Evolutionary conservation across 2,888 invertebrate genomes (phyloP).

Genomic region (Tiliacea citrago): DNA sequence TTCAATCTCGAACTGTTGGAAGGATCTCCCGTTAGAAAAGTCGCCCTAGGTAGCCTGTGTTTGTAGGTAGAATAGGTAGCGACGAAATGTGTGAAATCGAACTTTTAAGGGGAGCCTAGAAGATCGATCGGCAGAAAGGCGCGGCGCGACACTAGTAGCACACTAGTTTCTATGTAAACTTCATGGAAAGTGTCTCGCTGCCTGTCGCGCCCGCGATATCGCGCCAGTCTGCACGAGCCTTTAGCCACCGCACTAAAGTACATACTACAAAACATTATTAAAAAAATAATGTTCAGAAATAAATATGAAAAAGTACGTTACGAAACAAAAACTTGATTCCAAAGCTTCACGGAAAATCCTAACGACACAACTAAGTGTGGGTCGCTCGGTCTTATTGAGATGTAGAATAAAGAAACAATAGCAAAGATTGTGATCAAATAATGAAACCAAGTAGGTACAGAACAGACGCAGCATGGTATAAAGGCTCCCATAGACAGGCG

Average conservation of each 20-base stretch:
- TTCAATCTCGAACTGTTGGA: background rate
- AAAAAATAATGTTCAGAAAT: slow-evolving; percentile 4
- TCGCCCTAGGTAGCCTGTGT: no score
- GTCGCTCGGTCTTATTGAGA: slow-evolving; percentile 42
- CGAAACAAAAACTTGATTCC: slow-evolving; percentile 16
- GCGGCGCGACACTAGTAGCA: no score
- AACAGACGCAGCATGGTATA: slow-evolving; percentile 3
- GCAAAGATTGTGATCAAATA: slow-evolving; percentile 60
- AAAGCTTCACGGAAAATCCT: slow-evolving; percentile 50
- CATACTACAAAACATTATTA: background rate
- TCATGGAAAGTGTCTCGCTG: no score
- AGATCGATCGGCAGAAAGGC: no score
- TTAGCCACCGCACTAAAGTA: background rate
- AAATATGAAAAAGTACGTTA: background rate
- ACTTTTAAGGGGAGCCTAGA: no score
- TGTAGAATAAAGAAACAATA: slow-evolving; percentile 59
- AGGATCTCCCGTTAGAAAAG: background rate
- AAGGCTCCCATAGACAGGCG: no score
- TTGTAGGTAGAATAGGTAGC: background rate
- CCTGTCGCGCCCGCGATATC: no score
- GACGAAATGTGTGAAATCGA: background rate
- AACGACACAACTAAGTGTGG: slow-evolving; percentile 36
- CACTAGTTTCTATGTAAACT: no score
- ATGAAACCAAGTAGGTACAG: slow-evolving; percentile 30
- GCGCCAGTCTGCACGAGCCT: background rate